Evolutionary conservation across 1,140 invertebrate species (phyloP), one percentile per base, ranked within the genome.

Genomic region (Heliconius himera): DNA sequence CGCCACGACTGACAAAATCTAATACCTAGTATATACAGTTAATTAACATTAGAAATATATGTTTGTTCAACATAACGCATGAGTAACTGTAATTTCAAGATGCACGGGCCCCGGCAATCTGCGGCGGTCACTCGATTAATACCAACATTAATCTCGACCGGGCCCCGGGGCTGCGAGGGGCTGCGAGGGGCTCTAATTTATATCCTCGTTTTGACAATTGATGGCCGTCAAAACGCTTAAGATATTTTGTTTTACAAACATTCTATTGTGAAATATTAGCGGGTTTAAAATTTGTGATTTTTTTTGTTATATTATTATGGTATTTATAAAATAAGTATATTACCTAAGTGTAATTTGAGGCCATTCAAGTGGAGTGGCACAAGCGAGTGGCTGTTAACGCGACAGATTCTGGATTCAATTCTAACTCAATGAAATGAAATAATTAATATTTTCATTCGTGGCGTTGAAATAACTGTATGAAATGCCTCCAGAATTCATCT

Each of bases 121-220:
- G 89, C 81, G 92, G 88, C 81, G 92, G 91, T 93, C 93, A 94
- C 88, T 93, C 91, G 91, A 93, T 94, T 94, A 94, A 93, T 94
- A 89, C 91, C 84, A 87, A 88, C 92, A 93, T 93, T 93, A 93
- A 94, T 94, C 93, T 93, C 86, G 81, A 78, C 85, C 83, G 80
- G 79, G 85, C 86, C 83, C 78, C 85, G 82, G 79, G 79, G 85
- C 86, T 83, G 83, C n/a, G n/a, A n/a, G 74, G 81, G 84, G 79
- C 81, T 66, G 60, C 80, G 82, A 82, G 84, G 88, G 90, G 82
- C 85, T 82, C 85, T 91, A 92, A 94, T 94, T 94, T 94, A 94
- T 93, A 89, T 85, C 87, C 86, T 89, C 89, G 86, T 94, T 94
- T 85, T 89, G 85, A 91, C 91, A 91, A 94, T 94, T 94, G 91